Base-by-base conservation (phyloP, 1,140 invertebrate genomes). In the Centruroides vittatus region DNA sequence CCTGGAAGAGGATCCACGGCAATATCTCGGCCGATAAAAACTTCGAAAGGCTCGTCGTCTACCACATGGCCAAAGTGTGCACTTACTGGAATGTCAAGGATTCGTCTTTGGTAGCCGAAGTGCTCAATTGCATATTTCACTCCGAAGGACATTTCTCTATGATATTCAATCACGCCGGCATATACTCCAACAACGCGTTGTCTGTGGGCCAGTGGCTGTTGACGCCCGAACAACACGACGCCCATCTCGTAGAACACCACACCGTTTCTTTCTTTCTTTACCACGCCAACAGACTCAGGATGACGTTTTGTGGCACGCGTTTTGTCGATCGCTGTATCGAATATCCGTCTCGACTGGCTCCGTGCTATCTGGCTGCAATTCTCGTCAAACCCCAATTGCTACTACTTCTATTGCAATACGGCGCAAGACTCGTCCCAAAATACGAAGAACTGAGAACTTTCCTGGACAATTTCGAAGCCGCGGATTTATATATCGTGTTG, bases 61-160 rank as follows among this genome's bases (percentile, higher is more conserved):
- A 41, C 3, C 41, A 41, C 34, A 47, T 58, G 50, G 60, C 60
- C 0, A 61, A 61, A 34, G 49, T 61, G 4, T 61, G 55, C 10
- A 53, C 57, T 47, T 61, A 57, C 47, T 61, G 57, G 23, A 57
- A 56, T 55, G 53, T 61, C 3, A 35, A 11, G 47, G 55, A 61
- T 47, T 61, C 60, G 8, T 10, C 10, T 6, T 6, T 53, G 11
- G 60, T 61, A 2, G 35, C 46, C 0, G 55, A 57, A 3, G 35
- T 61, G 6, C 47, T 61, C 36, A 51, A 23, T 13, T 49, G 57
- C 11, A 50, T 61, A 47, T 61, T 57, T 46, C 7, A 35, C 4
- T 61, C 55, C 35, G 60, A 61, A 57, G 60, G 56, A 6, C 55
- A 61, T 35, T 61, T 61, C 47, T 61, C 60, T 3, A 53, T 55